Evolutionary conservation across 2,797 vertebrate genomes (phyloP).

Genomic region (Morus bassanus): DNA sequence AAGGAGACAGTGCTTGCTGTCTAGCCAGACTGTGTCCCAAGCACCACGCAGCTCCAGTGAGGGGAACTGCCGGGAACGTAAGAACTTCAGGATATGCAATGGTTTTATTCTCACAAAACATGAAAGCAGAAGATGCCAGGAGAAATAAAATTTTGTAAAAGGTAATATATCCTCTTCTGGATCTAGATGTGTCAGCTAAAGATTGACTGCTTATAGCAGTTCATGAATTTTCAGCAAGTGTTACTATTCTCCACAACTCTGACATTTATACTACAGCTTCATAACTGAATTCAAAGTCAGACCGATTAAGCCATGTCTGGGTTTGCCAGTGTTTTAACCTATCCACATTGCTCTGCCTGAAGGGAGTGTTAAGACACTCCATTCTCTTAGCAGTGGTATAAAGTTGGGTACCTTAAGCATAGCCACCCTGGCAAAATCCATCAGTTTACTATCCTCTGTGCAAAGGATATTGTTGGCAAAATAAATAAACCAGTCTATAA

Average conservation of each 20-base stretch:
- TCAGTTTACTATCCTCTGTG: background rate
- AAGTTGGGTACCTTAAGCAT: background rate
- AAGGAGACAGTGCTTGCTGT: background rate
- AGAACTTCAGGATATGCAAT: accelerated
- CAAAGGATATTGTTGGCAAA: background rate
- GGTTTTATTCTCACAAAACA: background rate
- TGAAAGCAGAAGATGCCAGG: background rate
- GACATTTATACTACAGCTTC: background rate
- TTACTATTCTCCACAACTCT: background rate
- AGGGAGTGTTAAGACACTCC: background rate
- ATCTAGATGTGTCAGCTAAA: background rate
- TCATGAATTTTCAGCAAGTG: background rate
- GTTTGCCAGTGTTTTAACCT: background rate
- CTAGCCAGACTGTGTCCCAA: accelerated
- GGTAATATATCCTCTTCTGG: background rate
- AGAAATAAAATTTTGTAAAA: background rate
- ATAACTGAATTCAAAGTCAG: background rate
- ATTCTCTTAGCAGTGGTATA: background rate
- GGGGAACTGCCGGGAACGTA: accelerated
- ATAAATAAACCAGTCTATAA: background rate
- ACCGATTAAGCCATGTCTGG: accelerated
- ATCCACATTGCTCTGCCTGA: background rate
- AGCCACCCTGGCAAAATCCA: background rate
- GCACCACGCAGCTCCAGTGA: accelerated
- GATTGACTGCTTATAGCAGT: background rate